Evolutionary conservation across 2,888 invertebrate genomes (phyloP), one percentile per base, ranked within the genome.

Genomic region (Rapana venosa): DNA sequence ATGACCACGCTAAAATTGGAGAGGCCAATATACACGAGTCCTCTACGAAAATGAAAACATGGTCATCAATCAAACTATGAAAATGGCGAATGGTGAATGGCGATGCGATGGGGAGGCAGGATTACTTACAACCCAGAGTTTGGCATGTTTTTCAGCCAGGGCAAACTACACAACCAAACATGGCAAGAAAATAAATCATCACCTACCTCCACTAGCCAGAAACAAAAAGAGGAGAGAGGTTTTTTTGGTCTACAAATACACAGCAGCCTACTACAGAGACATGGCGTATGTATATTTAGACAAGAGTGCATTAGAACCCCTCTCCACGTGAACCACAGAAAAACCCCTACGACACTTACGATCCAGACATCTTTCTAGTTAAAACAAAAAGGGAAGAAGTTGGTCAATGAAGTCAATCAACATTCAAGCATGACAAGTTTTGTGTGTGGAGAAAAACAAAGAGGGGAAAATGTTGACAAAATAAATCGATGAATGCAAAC

Each of bases 121-220:
- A 8, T 90, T 95, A 95, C 95, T 95, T 93, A 95, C 95, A 93
- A 94, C 93, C 95, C 95, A 95, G 58, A 94, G 91, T 92, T 93
- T 93, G 91, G 93, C 94, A 93, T 94, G 94, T 93, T 94, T 95
- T 93, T 94, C 94, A 90, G 93, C 95, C 92, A 95, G 92, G 87
- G 93, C 92, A 92, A 92, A 94, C 94, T 95, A 92, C 88, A 92
- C 91, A 91, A 91, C 90, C 88, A 83, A 90, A 90, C 90, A 91
- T 86, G 22, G 85, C 36, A 89, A 47, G 36, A 83, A 66, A 87
- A 91, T 35, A 88, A 91, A 88, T 88, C 87, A 88, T 79, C 74
- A 87, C n/a, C 84, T 87, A 87, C n/a, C 84, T 87, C 58, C 87
- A n/a, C 79, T 36, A 79, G 30, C 15, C 30, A 83, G 84, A n/a